These are phyloP conservation scores for Dioctria linearis DNA, from an alignment of 2,888 invertebrate genomes.

Conservation along the genomic window DNA sequence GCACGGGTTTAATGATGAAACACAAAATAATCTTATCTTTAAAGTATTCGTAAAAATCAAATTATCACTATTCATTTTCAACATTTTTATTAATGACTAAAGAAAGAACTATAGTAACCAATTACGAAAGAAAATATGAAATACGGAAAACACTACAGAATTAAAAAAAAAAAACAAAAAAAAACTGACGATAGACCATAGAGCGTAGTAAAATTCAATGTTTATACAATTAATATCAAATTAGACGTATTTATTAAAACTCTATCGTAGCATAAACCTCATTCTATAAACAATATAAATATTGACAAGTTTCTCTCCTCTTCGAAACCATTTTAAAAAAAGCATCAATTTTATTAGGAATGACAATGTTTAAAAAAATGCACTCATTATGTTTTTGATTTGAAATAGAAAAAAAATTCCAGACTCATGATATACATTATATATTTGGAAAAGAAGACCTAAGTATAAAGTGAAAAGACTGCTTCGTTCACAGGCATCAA, in stretches of 20 bases:
- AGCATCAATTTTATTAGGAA: slow-evolving; percentile 27
- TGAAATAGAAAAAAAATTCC: slow-evolving; percentile 24
- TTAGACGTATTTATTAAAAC: slow-evolving; percentile 13
- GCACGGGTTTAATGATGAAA: slow-evolving; percentile 44
- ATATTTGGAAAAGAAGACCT: not conserved
- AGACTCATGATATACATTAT: not conserved
- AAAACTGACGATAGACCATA: not conserved
- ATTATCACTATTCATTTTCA: slow-evolving; percentile 32
- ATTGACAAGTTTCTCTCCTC: slow-evolving; percentile 38
- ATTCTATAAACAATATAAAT: slow-evolving; percentile 20
- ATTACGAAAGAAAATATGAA: slow-evolving; percentile 20
- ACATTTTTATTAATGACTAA: slow-evolving; percentile 16
- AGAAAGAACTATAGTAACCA: slow-evolving; percentile 15
- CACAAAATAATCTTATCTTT: slow-evolving; percentile 31
- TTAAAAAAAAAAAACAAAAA: slow-evolving; percentile 3
- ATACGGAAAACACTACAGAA: slow-evolving; percentile 1
- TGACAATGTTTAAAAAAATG: slow-evolving; percentile 27
- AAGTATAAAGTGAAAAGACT: too few relatives aligned
- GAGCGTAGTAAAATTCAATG: not conserved
- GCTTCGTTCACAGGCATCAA: not conserved
- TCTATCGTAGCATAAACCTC: slow-evolving; percentile 29
- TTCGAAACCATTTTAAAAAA: slow-evolving; percentile 12
- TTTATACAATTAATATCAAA: not conserved
- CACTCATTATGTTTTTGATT: not conserved
- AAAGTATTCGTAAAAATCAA: slow-evolving; percentile 35